Conservation (phyloP, 2,113 vertebrate species). For the Centropus unirufus region DNA sequence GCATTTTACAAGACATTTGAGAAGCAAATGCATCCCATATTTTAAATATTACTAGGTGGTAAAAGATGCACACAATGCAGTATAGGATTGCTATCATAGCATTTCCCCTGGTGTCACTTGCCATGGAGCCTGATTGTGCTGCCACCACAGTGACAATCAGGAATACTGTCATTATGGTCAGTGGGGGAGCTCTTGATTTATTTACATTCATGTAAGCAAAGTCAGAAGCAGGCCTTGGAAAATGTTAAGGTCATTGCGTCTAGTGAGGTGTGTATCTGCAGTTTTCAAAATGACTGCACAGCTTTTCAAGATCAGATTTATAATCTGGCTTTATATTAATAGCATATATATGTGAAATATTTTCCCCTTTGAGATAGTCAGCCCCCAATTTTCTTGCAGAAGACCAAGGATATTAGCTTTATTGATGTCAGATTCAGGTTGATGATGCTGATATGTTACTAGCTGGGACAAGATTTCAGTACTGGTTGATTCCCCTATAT, state of each 20-base stretch:
- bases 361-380: conserved; percentile 15
- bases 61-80: neutral
- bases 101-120: conserved; percentile 6
- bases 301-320: neutral
- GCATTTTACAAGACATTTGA: conserved; percentile 25
- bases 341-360: neutral
- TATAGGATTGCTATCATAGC: neutral
- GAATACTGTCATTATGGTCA: conserved; percentile 38
- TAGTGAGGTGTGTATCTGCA: neutral
- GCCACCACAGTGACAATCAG: conserved; percentile 27
- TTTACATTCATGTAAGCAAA: conserved; percentile 31
- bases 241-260: neutral
- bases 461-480: neutral
- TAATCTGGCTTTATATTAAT: conserved; percentile 11
- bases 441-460: neutral
- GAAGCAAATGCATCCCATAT: conserved; percentile 36
- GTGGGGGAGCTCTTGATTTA: conserved; percentile 41
- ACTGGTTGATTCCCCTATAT: neutral
- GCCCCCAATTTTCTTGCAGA: neutral
- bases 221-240: conserved; percentile 24
- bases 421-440: neutral
- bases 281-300: neutral
- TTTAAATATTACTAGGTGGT: conserved; percentile 31
- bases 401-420: neutral
- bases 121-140: neutral